Percentiles rank a stretch among this genome's conserved stretches.
phyloP scores from a whole-genome alignment of 1,140 invertebrate species.

The Bradynema listronoti region DNA sequence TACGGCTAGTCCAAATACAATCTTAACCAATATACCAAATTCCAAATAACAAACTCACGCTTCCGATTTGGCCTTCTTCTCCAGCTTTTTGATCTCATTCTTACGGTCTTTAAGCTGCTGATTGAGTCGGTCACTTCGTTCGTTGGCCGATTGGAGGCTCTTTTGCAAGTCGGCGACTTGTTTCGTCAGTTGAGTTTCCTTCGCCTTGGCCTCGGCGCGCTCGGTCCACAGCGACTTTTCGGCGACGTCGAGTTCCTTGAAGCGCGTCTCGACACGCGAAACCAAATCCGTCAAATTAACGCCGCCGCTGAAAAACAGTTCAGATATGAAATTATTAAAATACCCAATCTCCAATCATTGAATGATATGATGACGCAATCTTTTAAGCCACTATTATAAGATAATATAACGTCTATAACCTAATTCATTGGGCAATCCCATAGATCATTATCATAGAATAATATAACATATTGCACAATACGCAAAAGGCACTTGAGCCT shows the following conservation, averaged over 20 bases:
- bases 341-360: too few relatives aligned
- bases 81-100: slow-evolving; percentile 45
- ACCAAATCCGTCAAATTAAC: slow-evolving; percentile 26
- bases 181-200: slow-evolving; percentile 11
- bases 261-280: slow-evolving; percentile 19
- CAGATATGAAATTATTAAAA: too few relatives aligned
- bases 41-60: too few relatives aligned
- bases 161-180: slow-evolving; percentile 16
- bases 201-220: slow-evolving; percentile 7
- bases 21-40: too few relatives aligned
- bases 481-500: too few relatives aligned
- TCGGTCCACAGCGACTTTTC: slow-evolving; percentile 16
- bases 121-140: slow-evolving; percentile 32
- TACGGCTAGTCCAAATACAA: too few relatives aligned
- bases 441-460: too few relatives aligned
- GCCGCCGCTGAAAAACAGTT: slow-evolving; percentile 11
- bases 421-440: too few relatives aligned
- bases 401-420: too few relatives aligned
- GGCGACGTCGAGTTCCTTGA: slow-evolving; percentile 20
- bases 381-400: too few relatives aligned
- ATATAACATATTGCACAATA: too few relatives aligned
- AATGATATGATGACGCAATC: too few relatives aligned
- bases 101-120: slow-evolving; percentile 37
- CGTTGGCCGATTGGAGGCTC: slow-evolving; percentile 17
- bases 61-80: slow-evolving; percentile 45